A percentile compares a stretch with the other conserved stretches of the same genome.
Conservation (phyloP, 2,113 vertebrate genomes). For the Pelusios castaneus region DNA sequence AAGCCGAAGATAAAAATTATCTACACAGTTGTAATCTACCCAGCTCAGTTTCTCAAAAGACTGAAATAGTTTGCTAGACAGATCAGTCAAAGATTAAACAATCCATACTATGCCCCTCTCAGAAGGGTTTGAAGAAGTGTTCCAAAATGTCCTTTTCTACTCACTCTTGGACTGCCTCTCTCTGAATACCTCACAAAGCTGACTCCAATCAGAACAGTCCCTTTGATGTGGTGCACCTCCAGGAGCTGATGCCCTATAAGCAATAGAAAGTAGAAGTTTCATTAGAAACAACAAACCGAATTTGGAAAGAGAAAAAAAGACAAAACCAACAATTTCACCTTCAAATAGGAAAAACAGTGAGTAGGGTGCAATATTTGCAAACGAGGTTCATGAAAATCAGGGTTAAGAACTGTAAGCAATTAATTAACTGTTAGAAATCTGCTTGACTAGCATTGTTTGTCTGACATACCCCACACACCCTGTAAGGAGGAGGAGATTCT, state of each 20-base stretch:
- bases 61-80: neutral
- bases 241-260: constrained; percentile 70
- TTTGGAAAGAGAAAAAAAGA: neutral
- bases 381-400: neutral
- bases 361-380: neutral
- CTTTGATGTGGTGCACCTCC: constrained; percentile 75
- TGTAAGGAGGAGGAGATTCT: neutral
- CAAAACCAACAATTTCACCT: neutral
- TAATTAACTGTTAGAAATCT: neutral
- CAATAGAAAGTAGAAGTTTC: neutral
- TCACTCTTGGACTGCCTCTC: constrained; percentile 54
- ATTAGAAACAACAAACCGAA: no score
- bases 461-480: neutral
- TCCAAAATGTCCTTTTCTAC: neutral
- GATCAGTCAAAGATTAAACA: neutral
- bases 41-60: neutral
- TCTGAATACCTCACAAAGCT: constrained; percentile 68
- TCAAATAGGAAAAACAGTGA: neutral
- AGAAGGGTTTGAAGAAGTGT: neutral
- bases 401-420: neutral
- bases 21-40: neutral
- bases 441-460: neutral
- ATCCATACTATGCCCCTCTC: neutral
- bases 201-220: constrained; percentile 74
- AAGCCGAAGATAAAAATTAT: neutral